These are phyloP conservation scores for Cyclina sinensis DNA, from an alignment of 1,140 invertebrate genomes.

Conservation along the genomic window DNA sequence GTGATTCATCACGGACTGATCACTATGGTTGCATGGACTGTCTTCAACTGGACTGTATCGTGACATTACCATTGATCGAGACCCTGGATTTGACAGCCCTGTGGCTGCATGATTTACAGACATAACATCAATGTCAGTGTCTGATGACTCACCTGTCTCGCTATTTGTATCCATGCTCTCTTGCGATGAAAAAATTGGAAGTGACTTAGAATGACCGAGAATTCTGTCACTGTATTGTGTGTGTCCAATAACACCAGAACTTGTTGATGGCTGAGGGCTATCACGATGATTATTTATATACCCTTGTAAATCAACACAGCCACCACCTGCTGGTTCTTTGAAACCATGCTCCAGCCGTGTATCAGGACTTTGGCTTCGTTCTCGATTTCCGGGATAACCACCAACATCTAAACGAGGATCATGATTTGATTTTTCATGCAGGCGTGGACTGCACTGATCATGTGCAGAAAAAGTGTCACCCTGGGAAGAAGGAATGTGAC, in stretches of 20 bases:
- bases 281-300: not conserved
- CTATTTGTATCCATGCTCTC: constrained; percentile 65
- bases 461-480: not conserved
- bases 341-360: not conserved
- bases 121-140: constrained; percentile 50
- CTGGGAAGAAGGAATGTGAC: constrained; percentile 2
- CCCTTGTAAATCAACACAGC: not conserved
- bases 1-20: not conserved
- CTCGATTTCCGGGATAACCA: not conserved
- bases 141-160: constrained; percentile 53
- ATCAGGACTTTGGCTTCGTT: not conserved
- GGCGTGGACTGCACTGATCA: not conserved
- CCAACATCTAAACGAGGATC: not conserved
- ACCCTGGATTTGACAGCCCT: not conserved
- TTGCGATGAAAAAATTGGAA: constrained; percentile 64
- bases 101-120: constrained; percentile 14
- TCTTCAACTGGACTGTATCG: not conserved
- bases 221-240: constrained; percentile 30
- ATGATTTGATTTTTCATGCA: not conserved
- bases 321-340: not conserved
- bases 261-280: constrained; percentile 28
- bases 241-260: constrained; percentile 11
- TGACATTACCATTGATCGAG: not conserved
- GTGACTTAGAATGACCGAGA: constrained; percentile 53
- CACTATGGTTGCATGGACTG: not conserved